These are phyloP conservation scores for Microctenopoma lineatum DNA, from an alignment of 2,797 vertebrate species.

Conservation along the genomic window DNA sequence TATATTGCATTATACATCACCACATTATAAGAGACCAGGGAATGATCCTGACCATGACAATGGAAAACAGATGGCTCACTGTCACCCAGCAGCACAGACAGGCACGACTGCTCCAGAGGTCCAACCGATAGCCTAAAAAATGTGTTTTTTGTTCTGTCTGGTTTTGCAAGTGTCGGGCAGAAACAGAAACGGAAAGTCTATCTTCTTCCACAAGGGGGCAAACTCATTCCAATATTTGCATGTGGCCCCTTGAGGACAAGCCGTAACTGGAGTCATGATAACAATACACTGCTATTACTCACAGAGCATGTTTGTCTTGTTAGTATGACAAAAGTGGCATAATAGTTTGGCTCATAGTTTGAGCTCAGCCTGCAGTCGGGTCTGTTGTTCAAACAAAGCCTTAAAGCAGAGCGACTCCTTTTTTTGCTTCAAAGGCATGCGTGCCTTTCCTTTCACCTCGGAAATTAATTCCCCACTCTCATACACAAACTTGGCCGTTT, in stretches of 20 bases:
- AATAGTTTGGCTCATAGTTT: slow-evolving; percentile 39
- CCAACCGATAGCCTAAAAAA: slow-evolving; percentile 18
- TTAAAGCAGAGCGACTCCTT: slow-evolving; percentile 15
- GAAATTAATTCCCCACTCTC: slow-evolving; percentile 63
- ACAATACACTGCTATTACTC: slow-evolving; percentile 14
- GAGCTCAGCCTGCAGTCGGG: slow-evolving; percentile 20
- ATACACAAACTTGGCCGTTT: slow-evolving; percentile 59
- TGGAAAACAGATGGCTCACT: slow-evolving; percentile 50
- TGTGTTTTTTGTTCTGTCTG: slow-evolving; percentile 22
- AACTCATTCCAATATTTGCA: slow-evolving; percentile 69
- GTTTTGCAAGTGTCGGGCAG: fast-evolving
- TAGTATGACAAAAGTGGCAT: slow-evolving; percentile 21
- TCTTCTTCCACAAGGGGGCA: slow-evolving; percentile 79
- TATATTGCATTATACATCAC: slow-evolving; percentile 27
- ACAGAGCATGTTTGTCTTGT: slow-evolving; percentile 19
- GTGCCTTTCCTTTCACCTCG: slow-evolving; percentile 63
- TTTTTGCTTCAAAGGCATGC: slow-evolving; percentile 38
- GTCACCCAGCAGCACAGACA: slow-evolving; percentile 38
- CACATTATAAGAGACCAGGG: slow-evolving; percentile 44
- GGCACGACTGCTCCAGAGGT: slow-evolving; percentile 18
- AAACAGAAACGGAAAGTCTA: not conserved
- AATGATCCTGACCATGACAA: slow-evolving; percentile 47
- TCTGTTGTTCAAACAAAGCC: slow-evolving; percentile 40
- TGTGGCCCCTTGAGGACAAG: not conserved
- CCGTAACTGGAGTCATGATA: slow-evolving; percentile 17